Percentiles rank a stretch among this genome's conserved stretches.
These are phyloP conservation scores for Sminthurides bifidus DNA, from an alignment of 1,140 invertebrate genomes.

Conservation along the genomic window DNA sequence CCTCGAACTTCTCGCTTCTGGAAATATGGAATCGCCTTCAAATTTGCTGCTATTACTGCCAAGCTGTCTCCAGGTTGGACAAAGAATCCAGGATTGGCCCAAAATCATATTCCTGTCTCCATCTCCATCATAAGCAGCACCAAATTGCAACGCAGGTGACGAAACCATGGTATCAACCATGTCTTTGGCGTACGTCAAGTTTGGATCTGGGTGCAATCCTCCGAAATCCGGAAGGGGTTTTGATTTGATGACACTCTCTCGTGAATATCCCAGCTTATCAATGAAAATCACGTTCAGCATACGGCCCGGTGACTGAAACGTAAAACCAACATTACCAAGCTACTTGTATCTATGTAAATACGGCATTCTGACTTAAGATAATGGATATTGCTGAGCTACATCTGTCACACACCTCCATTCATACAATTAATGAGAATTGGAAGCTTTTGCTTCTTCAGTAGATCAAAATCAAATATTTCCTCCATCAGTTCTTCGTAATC, in stretches of 20 bases:
- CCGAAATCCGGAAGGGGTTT: conserved; percentile 87
- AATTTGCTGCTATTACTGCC: conserved; percentile 84
- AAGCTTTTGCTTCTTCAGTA: conserved; percentile 60
- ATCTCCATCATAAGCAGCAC: conserved; percentile 98
- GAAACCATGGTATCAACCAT: conserved; percentile 65
- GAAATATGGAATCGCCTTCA: conserved; percentile 91
- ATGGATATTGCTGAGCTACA: neutral
- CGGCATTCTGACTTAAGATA: neutral
- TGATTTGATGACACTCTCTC: conserved; percentile 53
- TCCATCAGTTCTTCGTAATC: conserved; percentile 92
- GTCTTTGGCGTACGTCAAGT: conserved; percentile 87
- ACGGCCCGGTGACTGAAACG: conserved; percentile 83
- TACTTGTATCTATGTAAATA: no score
- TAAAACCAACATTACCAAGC: no score
- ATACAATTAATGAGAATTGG: conserved; percentile 84
- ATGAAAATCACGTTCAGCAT: conserved; percentile 81
- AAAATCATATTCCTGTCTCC: conserved; percentile 95
- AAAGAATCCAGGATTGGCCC: conserved; percentile 91
- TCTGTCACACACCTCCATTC: conserved; percentile 66
- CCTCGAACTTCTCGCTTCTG: conserved; percentile 71
- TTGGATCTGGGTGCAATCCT: conserved; percentile 94
- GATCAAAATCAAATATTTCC: conserved; percentile 89
- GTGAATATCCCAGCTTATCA: conserved; percentile 65
- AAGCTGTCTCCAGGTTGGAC: conserved; percentile 95
- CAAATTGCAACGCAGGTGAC: conserved; percentile 64